Base-by-base conservation (phyloP, 2,888 invertebrate genomes). In the Andrena minutula region DNA sequence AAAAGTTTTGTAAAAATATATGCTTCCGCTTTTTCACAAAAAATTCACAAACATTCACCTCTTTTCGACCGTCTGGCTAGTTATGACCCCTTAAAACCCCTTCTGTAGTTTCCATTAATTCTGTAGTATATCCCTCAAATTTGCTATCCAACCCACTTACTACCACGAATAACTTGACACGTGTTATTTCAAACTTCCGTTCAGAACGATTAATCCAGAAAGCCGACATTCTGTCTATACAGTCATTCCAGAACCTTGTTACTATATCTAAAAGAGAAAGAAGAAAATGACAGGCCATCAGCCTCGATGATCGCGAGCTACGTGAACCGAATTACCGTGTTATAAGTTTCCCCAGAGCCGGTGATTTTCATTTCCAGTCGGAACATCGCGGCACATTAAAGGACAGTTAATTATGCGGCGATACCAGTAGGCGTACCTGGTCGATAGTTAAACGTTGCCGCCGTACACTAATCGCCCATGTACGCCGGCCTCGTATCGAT, bases 391-490 rank as follows among this genome's bases (percentile, higher is more conserved):
- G 23, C 70, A 30, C 51, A 60, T 64, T 47, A 51, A 26, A 58
- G 47, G 49, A 63, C 64, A 64, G 64, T 81, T 75, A 75, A 82
- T 75, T 82, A 82, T 75, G 66, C 75, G 41, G 61, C 23, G 71
- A 41, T 64, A 63, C 56, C 10, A 26, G 82, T 82, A 51, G 75
- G 82, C 83, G 82, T 82, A 73, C 26, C 60, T 28, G n/a, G n/a
- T 26, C 49, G 68, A 51, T 30, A 60, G 71, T 64, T 51, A 68
- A 76, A 72, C 63, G 66, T 68, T 60, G 64, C 35, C 35, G 30
- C 23, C 75, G n/a, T 69, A 82, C 76, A 68, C 83, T 82, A 82
- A 82, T 82, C 83, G 76, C 3, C 32, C 65, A 32, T 82, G 82
- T 80, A 80, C 58, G 64, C 28, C 20, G 30, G 26, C 16, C 51